These are phyloP conservation scores for Hormaphis cornu DNA, from an alignment of 1,140 invertebrate species.

Conservation along the genomic window DNA sequence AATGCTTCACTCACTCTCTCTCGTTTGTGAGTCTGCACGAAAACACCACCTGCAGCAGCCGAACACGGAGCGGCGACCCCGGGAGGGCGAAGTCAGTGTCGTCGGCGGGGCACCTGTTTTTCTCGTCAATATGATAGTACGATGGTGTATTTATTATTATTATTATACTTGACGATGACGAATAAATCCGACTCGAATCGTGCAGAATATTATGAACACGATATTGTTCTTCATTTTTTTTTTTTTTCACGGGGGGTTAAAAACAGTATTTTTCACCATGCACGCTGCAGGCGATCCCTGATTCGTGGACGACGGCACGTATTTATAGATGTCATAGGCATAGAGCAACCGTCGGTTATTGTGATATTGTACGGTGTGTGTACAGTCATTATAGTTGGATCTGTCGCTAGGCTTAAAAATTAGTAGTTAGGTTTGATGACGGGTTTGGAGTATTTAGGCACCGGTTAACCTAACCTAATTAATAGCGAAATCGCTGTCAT, in stretches of 20 bases:
- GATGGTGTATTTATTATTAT: not conserved
- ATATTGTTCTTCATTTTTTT: not conserved
- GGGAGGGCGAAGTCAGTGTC: no score
- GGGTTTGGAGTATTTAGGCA: no score
- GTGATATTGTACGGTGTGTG: no score
- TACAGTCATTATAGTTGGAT: no score
- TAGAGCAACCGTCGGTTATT: not conserved
- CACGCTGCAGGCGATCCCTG: not conserved
- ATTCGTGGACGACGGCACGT: not conserved
- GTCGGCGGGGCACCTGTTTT: not conserved
- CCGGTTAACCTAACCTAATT: no score
- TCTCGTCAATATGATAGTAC: no score
- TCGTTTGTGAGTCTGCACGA: not conserved
- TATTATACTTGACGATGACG: not conserved
- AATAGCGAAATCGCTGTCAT: no score
- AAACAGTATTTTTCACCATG: not conserved
- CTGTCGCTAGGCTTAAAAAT: no score
- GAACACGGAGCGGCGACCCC: not conserved
- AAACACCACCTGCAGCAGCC: not conserved
- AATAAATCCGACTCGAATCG: not conserved
- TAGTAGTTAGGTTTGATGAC: no score
- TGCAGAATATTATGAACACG: not conserved
- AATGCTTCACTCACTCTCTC: not conserved
- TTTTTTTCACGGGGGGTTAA: not conserved
- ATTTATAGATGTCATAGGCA: no score